Base-by-base conservation (phyloP, 2,797 vertebrate genomes). In the Neosalanx taihuensis region DNA sequence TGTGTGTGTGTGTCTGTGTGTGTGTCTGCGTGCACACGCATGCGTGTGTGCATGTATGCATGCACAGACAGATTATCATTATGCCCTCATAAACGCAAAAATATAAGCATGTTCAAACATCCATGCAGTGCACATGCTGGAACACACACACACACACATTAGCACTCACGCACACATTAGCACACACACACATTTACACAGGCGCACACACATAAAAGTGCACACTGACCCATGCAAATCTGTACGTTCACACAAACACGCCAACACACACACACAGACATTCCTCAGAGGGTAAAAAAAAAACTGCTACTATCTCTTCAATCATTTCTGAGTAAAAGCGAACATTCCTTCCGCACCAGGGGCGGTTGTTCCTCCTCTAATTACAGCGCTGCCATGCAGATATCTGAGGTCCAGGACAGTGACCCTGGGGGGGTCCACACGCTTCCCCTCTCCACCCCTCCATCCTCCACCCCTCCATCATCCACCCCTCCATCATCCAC, bases 281-380 rank as follows among this genome's bases (percentile, higher is more conserved):
- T 26, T 17, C 13, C 15, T 65, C 66, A 51, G 57, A 64, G 33
- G 53, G 20, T 10, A 0, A 15, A 49, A 67, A 71, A 73, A 80
- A 84, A 84, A 76, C 85, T 77, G 74, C 79, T 75, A 82, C 81
- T 76, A 78, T 62, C 64, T 77, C 78, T 85, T 85, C 79, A 83
- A 71, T 89, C 77, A 82, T 76, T 72, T 81, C 65, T 62, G 18
- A 83, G 76, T 72, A 76, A 87, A 89, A 83, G 49, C 75, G 72
- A 87, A 84, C 85, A 84, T 82, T 86, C 86, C 83, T 83, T 78
- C 83, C 84, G 73, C 82, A 90, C 87, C 89, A 83, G 82, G 81
- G 84, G 91, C 89, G 5, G 81, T 89, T 85, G 82, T 86, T 74
- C 75, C 64, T 74, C 85, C 83, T 86, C 89, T 92, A 92, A 92